phyloP scores from a whole-genome alignment of 2,888 invertebrate genomes.

The Xestia rhomboidea region DNA sequence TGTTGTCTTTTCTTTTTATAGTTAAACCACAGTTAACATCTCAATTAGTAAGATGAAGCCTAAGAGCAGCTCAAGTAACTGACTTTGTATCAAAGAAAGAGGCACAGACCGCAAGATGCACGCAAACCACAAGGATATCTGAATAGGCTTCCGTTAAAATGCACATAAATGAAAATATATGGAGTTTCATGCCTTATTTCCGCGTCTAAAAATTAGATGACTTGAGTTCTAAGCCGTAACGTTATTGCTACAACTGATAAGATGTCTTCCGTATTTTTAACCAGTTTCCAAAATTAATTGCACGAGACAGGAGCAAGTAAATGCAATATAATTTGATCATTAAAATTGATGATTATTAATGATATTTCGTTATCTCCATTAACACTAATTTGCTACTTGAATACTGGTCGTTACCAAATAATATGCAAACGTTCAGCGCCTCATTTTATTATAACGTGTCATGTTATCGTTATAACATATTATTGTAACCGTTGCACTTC shows the following conservation, averaged over 20 bases:
- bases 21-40: conserved; percentile 57
- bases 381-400: conserved; percentile 54
- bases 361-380: conserved; percentile 38
- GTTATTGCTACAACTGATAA: background rate
- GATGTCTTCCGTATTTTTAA: conserved; percentile 11
- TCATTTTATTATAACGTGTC: conserved; percentile 40
- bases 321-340: conserved; percentile 6
- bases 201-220: background rate
- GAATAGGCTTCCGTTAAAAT: conserved; percentile 62
- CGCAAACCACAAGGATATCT: conserved; percentile 56
- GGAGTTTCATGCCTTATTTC: background rate
- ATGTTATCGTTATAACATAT: conserved; percentile 56
- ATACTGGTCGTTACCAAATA: conserved; percentile 44
- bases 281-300: conserved; percentile 9
- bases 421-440: conserved; percentile 45
- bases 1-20: conserved; percentile 28
- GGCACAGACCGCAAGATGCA: conserved; percentile 50
- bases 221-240: background rate
- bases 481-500: conserved; percentile 51
- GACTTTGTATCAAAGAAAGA: conserved; percentile 51
- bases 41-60: conserved; percentile 63
- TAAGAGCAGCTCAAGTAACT: conserved; percentile 57
- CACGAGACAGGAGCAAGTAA: conserved; percentile 7
- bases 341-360: conserved; percentile 31
- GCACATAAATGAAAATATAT: conserved; percentile 42